Evolutionary conservation across 2,797 vertebrate species (phyloP).

Genomic region (Erithacus rubecula): DNA sequence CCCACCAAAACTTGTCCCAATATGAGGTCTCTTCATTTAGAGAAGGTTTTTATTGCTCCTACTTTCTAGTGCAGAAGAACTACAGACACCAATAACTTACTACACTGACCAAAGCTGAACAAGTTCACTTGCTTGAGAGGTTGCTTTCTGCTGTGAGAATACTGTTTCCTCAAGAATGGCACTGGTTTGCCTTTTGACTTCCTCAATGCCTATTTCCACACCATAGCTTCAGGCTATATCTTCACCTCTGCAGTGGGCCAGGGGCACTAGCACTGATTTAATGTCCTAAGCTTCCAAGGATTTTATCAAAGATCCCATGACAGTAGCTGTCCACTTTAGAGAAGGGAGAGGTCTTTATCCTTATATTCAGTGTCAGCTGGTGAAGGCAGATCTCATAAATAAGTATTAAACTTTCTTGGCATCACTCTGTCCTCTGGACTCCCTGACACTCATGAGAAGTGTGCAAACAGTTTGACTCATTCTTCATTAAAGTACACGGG

Average conservation of each 20-base stretch:
- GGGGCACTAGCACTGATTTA: not conserved
- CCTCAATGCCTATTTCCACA: not conserved
- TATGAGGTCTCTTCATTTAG: not conserved
- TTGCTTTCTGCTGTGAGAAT: not conserved
- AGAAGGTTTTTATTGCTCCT: not conserved
- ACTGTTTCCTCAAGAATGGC: not conserved
- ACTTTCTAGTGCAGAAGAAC: not conserved
- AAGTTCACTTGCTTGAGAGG: not conserved
- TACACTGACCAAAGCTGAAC: not conserved
- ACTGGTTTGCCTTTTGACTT: not conserved
- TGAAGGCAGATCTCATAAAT: conserved; percentile 8
- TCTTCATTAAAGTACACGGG: not conserved
- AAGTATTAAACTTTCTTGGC: not conserved
- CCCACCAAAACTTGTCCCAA: not conserved
- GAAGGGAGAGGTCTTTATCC: not conserved
- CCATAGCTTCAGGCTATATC: not conserved
- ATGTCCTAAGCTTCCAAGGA: not conserved
- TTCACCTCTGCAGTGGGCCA: not conserved
- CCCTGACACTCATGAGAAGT: not conserved
- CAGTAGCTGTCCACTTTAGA: not conserved
- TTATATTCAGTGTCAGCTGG: not conserved
- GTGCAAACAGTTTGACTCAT: not conserved
- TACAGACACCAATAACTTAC: not conserved
- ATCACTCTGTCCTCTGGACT: not conserved
- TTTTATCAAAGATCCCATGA: not conserved